Evolutionary conservation across 2,888 invertebrate species (phyloP), one percentile per base, ranked within the genome.

Genomic region (Coelinius sp.): DNA sequence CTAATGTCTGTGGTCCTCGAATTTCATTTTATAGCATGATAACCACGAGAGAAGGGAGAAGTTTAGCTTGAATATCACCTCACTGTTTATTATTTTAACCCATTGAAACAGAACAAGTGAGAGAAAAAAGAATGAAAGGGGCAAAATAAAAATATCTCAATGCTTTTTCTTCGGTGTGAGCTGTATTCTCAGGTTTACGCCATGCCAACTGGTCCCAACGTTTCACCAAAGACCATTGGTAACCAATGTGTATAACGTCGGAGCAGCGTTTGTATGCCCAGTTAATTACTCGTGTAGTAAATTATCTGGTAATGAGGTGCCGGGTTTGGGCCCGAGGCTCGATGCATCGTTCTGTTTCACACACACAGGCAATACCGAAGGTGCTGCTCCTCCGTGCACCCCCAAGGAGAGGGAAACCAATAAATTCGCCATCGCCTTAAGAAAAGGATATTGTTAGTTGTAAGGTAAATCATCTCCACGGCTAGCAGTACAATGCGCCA

Each of bases 261-360:
- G 79, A 78, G 80, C 80, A 78, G 78, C 81, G 83, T 81, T 83
- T 84, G 86, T 86, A 83, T 85, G 85, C 84, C 84, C 83, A 84
- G 86, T 86, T 86, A 86, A 86, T 86, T 86, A 86, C 85, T 84
- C 84, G 83, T 80, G 86, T 84, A 84, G 86, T 86, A 86, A 86
- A 86, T 86, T 85, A 86, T 86, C 85, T 77, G 82, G 83, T 86
- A 86, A 86, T 86, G 86, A 86, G 86, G 86, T 86, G 86, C 85
- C 85, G 85, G 85, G 81, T 78, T 80, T 77, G 77, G 78, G 85
- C 85, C 85, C 70, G 78, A 77, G 79, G 85, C 84, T 74, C 73
- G 25, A 66, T 71, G 22, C 70, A 52, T 22, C 27, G 25, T 12
- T 38, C 24, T 64, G 31, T 12, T 63, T 46, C 59, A 22, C 25